Evolutionary conservation across 2,797 vertebrate genomes (phyloP).

Genomic region (Cuniculus paca): DNA sequence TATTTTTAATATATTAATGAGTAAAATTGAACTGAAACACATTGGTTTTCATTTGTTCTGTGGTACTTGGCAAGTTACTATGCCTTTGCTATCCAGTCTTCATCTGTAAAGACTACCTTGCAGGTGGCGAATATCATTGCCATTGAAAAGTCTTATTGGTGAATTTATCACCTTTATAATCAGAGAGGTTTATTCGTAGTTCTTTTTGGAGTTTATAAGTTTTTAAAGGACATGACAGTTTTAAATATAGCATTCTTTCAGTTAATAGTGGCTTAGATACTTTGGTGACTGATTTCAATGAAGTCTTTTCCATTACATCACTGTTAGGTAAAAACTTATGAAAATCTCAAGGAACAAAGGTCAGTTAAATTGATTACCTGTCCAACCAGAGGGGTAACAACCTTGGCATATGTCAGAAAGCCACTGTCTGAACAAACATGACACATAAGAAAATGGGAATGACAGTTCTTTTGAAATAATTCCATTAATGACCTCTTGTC

Average conservation of each 20-base stretch:
- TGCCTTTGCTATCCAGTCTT: neutral
- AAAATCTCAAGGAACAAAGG: slow-evolving; percentile 5
- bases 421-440: neutral
- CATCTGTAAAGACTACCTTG: neutral
- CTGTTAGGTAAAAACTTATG: neutral
- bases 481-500: neutral
- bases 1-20: neutral
- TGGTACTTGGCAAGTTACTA: neutral
- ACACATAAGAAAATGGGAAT: neutral
- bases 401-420: slow-evolving; percentile 1
- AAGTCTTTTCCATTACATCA: neutral
- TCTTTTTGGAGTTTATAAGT: neutral
- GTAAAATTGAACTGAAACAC: neutral
- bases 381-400: neutral
- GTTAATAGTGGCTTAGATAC: neutral
- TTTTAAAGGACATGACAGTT: slow-evolving; percentile 17
- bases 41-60: neutral
- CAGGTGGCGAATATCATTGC: neutral
- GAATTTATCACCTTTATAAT: slow-evolving; percentile 5
- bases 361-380: slow-evolving; percentile 6
- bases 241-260: slow-evolving; percentile 1
- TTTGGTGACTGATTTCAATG: neutral
- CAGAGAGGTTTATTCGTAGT: neutral
- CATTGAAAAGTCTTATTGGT: slow-evolving; percentile 6
- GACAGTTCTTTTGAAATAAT: neutral